Evolutionary conservation across 2,797 vertebrate species (phyloP).

Genomic region (Phalloptychus januarius): DNA sequence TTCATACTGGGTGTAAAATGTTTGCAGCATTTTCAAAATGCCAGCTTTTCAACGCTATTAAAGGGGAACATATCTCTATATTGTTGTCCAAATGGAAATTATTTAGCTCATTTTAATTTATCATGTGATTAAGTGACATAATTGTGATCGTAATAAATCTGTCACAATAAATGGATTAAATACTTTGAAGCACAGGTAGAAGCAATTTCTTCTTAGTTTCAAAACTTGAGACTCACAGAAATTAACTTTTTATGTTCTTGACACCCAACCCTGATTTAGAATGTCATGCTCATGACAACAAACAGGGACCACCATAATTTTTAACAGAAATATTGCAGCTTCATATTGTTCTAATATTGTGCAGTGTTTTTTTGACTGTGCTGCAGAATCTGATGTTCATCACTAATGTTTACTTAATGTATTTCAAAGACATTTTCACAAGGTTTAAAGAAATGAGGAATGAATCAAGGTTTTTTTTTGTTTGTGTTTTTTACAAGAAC

Average conservation of each 20-base stretch:
- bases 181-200: not conserved
- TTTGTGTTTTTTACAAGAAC: not conserved
- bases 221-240: not conserved
- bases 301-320: not conserved
- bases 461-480: not conserved
- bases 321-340: not conserved
- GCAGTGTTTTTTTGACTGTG: not conserved
- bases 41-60: no score
- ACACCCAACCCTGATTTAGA: not conserved
- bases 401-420: not conserved
- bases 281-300: not conserved
- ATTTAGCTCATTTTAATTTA: no score
- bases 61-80: no score
- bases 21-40: no score
- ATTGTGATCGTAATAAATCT: no score
- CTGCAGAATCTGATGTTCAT: not conserved
- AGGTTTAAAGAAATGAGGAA: not conserved
- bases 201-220: not conserved
- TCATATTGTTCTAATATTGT: not conserved
- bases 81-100: no score
- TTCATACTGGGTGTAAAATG: no score
- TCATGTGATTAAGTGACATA: no score
- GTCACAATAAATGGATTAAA: not conserved
- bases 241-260: not conserved
- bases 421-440: not conserved